Percentiles rank a stretch among this genome's conserved stretches.
These are phyloP conservation scores for Drosophila pseudoobscura DNA, from an alignment of 1,140 invertebrate species.

Conservation along the genomic window DNA sequence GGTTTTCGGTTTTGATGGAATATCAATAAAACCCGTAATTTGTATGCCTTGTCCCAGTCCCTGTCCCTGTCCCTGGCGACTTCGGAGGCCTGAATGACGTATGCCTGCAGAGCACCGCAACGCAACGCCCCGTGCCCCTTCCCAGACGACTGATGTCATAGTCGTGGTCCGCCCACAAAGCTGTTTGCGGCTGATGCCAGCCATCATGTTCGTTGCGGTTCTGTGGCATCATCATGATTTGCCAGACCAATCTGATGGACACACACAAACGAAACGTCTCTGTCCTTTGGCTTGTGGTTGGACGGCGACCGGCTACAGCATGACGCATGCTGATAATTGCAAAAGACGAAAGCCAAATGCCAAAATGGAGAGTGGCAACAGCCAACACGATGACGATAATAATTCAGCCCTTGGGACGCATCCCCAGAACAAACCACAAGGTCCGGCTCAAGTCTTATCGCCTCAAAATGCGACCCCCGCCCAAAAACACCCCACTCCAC, in stretches of 20 bases:
- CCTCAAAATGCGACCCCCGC: conserved; percentile 8
- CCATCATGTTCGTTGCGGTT: conserved; percentile 70
- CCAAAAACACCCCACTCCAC: background rate
- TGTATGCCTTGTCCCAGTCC: conserved; percentile 32
- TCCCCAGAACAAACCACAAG: conserved; percentile 45
- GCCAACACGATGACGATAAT: conserved; percentile 72
- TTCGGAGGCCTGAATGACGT: too few species aligned
- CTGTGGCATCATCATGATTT: conserved; percentile 70
- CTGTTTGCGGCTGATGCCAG: conserved; percentile 53
- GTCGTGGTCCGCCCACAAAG: conserved; percentile 51
- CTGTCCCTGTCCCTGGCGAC: background rate
- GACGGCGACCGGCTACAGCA: conserved; percentile 34
- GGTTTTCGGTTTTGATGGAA: conserved; percentile 8
- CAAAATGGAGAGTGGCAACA: conserved; percentile 44
- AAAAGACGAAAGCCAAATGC: conserved; percentile 50
- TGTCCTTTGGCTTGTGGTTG: conserved; percentile 47
- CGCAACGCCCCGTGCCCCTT: too few species aligned
- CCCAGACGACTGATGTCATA: conserved; percentile 34
- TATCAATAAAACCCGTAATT: conserved; percentile 65
- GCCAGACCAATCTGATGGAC: conserved; percentile 52
- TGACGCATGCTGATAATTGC: conserved; percentile 68
- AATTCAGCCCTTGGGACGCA: conserved; percentile 65
- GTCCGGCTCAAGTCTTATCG: conserved; percentile 57
- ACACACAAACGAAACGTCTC: conserved; percentile 36
- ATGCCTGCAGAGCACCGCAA: too few species aligned